These are phyloP conservation scores for Lanistes nyassanus DNA, from an alignment of 1,140 invertebrate genomes.

Conservation along the genomic window DNA sequence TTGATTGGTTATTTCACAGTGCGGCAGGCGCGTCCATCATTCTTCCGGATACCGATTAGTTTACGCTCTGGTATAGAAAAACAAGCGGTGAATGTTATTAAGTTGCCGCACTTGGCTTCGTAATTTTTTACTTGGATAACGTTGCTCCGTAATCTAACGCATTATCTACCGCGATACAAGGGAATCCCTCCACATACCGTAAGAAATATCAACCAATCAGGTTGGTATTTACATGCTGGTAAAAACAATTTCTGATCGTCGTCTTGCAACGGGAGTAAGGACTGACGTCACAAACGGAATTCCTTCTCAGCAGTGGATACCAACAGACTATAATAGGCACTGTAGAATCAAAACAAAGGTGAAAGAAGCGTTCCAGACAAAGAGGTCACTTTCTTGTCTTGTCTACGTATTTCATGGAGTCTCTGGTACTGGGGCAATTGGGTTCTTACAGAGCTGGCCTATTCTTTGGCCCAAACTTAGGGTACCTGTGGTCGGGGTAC, in stretches of 20 bases:
- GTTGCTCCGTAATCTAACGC: background rate
- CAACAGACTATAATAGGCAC: background rate
- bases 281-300: conserved; percentile 30
- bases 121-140: background rate
- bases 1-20: conserved; percentile 40
- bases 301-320: conserved; percentile 8
- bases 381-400: too few relatives aligned
- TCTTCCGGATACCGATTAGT: background rate
- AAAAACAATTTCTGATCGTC: conserved; percentile 22
- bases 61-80: background rate
- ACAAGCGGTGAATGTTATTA: background rate
- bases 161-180: background rate
- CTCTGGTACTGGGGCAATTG: too few relatives aligned
- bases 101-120: too few relatives aligned
- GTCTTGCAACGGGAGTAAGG: background rate
- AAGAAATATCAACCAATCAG: conserved; percentile 19
- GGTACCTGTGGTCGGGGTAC: background rate
- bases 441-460: too few relatives aligned
- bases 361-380: background rate
- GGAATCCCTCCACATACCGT: conserved; percentile 27
- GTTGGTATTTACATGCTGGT: background rate
- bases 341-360: background rate
- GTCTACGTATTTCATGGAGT: too few relatives aligned
- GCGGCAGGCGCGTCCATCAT: background rate
- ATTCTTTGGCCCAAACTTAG: background rate